Conservation (phyloP, 2,888 invertebrate species). For the Biston betularia region DNA sequence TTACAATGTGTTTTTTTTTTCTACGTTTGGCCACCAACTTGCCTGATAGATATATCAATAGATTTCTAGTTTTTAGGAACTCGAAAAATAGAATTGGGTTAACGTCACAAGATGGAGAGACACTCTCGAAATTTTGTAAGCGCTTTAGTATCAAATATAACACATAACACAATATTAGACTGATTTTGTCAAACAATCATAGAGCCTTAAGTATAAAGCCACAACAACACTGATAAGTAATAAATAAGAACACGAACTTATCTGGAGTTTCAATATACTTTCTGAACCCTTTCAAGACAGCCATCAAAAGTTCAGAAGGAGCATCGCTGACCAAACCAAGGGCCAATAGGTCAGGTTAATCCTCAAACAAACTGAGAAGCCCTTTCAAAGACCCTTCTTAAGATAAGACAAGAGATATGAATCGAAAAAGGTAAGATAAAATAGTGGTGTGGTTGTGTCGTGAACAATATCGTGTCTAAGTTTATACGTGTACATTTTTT, state of each 20-base stretch:
- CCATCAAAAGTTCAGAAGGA: constrained; percentile 36
- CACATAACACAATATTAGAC: too few species aligned
- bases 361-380: constrained; percentile 36
- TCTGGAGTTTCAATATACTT: background rate
- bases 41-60: too few species aligned
- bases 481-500: background rate
- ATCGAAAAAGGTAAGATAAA: constrained; percentile 22
- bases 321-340: constrained; percentile 27
- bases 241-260: background rate
- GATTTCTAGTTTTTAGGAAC: too few species aligned
- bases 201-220: background rate
- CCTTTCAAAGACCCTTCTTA: constrained; percentile 31
- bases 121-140: too few species aligned
- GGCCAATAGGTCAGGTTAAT: constrained; percentile 35
- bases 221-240: background rate
- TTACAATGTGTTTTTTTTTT: too few species aligned
- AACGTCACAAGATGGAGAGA: too few species aligned
- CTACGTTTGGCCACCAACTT: too few species aligned
- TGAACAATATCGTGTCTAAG: too few species aligned
- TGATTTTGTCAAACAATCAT: too few species aligned
- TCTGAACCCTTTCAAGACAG: constrained; percentile 31
- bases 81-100: too few species aligned
- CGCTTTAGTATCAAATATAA: too few species aligned
- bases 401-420: constrained; percentile 32
- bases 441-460: too few species aligned